A percentile compares a stretch with the other conserved stretches of the same genome.
Conservation (phyloP, 2,113 vertebrate genomes). For the Pica pica region DNA sequence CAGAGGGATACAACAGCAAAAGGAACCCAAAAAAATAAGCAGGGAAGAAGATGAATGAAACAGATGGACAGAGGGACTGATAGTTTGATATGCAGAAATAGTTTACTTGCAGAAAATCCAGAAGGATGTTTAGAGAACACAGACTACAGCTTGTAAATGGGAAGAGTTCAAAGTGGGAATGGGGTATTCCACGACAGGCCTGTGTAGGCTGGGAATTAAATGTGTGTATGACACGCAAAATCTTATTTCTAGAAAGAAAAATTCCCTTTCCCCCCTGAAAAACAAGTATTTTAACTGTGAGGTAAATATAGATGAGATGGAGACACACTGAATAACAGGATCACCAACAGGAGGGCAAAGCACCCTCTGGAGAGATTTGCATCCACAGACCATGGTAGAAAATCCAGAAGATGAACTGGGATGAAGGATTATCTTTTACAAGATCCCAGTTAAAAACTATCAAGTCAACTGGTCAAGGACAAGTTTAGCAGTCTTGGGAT, state of each 20-base stretch:
- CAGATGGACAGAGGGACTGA: conserved; percentile 42
- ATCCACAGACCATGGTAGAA: neutral
- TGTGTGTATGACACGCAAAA: neutral
- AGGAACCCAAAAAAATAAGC: neutral
- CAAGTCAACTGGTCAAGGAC: neutral
- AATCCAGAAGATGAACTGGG: neutral
- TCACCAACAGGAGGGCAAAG: neutral
- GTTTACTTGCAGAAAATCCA: neutral
- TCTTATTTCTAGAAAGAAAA: neutral
- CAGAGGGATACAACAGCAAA: neutral
- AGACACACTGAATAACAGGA: neutral
- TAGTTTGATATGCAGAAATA: neutral
- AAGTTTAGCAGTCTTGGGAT: neutral
- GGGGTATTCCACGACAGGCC: neutral
- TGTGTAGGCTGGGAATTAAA: neutral
- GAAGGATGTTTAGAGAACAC: neutral
- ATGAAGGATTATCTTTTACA: neutral
- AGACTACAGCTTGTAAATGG: neutral
- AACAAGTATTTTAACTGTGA: neutral
- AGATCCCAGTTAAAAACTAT: neutral
- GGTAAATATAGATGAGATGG: neutral
- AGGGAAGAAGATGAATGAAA: neutral
- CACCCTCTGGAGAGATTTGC: neutral
- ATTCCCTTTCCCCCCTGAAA: neutral
- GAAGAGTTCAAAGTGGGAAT: neutral